A percentile compares a stretch with the other conserved stretches of the same genome.
phyloP scores from a whole-genome alignment of 2,113 vertebrate genomes.

The Rhynchomys soricoides region DNA sequence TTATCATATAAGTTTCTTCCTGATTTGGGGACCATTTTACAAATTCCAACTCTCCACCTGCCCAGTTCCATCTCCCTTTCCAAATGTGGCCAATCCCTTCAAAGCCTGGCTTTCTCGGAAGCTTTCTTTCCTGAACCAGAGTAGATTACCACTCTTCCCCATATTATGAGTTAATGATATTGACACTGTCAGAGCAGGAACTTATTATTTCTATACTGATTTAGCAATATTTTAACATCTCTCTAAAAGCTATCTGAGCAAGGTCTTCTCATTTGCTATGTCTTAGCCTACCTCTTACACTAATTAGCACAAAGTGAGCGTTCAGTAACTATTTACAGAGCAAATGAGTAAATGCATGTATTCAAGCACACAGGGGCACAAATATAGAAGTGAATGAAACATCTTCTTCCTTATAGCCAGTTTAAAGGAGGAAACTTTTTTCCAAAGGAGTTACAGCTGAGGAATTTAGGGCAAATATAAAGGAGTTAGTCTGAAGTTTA shows the following conservation, averaged over 20 bases:
- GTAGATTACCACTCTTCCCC: neutral
- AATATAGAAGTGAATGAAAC: conserved; percentile 25
- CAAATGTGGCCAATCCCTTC: neutral
- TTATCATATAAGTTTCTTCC: neutral
- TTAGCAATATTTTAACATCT: neutral
- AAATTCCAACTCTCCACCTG: neutral
- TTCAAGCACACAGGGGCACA: neutral
- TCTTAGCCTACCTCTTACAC: neutral
- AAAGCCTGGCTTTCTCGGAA: neutral
- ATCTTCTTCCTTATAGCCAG: neutral
- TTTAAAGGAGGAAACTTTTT: neutral
- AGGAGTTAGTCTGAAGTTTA: conserved; percentile 14
- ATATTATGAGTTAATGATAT: neutral
- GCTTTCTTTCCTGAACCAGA: neutral
- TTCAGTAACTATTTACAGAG: conserved; percentile 45
- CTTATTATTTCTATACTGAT: neutral
- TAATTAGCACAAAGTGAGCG: neutral
- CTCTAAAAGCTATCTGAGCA: neutral
- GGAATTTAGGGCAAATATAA: neutral
- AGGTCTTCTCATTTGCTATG: neutral
- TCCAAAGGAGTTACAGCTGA: neutral
- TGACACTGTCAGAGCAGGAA: neutral
- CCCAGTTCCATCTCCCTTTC: neutral
- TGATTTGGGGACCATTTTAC: neutral
- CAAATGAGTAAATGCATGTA: neutral